phyloP scores from a whole-genome alignment of 2,888 invertebrate genomes.

The Priocnemis perturbator region DNA sequence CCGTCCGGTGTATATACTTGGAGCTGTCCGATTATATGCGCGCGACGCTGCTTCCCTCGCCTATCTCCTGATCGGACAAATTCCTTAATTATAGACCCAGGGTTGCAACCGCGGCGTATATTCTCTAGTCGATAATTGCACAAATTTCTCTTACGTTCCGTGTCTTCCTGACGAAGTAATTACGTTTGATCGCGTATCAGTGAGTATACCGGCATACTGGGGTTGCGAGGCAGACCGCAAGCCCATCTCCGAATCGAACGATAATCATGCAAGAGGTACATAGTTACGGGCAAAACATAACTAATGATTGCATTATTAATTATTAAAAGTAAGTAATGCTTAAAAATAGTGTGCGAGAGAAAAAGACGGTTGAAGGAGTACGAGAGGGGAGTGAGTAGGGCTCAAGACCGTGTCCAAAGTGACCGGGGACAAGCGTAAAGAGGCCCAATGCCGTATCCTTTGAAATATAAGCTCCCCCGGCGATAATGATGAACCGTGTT shows the following conservation, averaged over 20 bases:
- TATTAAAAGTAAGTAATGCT: too few relatives aligned
- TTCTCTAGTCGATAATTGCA: not conserved
- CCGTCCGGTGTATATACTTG: too few relatives aligned
- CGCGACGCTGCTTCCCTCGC: constrained; percentile 17
- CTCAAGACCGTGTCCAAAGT: constrained; percentile 42
- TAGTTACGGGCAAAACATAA: too few relatives aligned
- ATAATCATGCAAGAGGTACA: too few relatives aligned
- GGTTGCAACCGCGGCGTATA: too few relatives aligned
- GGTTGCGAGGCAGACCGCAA: too few relatives aligned
- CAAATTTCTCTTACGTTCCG: not conserved
- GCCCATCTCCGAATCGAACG: too few relatives aligned
- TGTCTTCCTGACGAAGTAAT: too few relatives aligned
- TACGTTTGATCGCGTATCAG: too few relatives aligned
- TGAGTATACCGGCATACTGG: too few relatives aligned
- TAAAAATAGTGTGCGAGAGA: constrained; percentile 1
- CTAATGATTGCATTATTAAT: too few relatives aligned
- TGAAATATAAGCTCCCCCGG: constrained; percentile 66
- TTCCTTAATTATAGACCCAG: constrained; percentile 1
- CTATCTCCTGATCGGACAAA: constrained; percentile 1
- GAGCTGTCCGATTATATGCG: constrained; percentile 36
- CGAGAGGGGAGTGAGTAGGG: constrained; percentile 10
- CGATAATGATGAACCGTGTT: constrained; percentile 74
- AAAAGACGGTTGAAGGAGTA: constrained; percentile 17
- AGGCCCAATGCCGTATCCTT: constrained; percentile 42
- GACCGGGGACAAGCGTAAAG: constrained; percentile 56